Evolutionary conservation across 2,113 vertebrate genomes (phyloP).

Genomic region (Psammodynastes pulverulentus): DNA sequence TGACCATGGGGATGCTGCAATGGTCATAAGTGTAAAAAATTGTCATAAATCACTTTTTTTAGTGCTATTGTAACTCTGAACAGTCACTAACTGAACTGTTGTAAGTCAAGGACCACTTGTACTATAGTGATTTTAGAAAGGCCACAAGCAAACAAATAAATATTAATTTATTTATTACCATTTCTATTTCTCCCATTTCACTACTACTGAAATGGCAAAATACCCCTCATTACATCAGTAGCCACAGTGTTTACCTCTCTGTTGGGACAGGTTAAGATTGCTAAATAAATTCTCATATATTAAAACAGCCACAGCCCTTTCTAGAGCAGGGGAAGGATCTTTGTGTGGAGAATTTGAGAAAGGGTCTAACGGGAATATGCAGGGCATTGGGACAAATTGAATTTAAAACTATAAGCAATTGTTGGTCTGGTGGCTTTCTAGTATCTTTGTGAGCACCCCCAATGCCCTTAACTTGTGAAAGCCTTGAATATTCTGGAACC

Average conservation of each 20-base stretch:
- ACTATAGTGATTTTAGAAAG: background rate
- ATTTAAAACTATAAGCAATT: background rate
- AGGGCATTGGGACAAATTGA: background rate
- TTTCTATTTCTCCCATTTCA: background rate
- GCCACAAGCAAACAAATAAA: background rate
- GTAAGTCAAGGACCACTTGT: background rate
- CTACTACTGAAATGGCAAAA: background rate
- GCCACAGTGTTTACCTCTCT: background rate
- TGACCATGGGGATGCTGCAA: background rate
- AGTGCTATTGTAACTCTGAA: background rate
- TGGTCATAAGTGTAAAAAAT: background rate
- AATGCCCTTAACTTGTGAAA: background rate
- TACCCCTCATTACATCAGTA: background rate
- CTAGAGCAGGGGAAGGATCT: background rate
- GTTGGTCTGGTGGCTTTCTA: background rate
- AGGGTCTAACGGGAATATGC: background rate
- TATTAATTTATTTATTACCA: background rate
- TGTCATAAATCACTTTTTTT: background rate
- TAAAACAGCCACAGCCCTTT: background rate
- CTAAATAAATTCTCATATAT: background rate
- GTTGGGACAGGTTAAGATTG: background rate
- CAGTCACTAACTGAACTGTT: background rate
- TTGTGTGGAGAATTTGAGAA: background rate
- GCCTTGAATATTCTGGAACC: background rate
- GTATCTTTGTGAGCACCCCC: background rate